Base-by-base conservation (phyloP, 2,113 vertebrate genomes). In the Leptobrachium ailaonicum region DNA sequence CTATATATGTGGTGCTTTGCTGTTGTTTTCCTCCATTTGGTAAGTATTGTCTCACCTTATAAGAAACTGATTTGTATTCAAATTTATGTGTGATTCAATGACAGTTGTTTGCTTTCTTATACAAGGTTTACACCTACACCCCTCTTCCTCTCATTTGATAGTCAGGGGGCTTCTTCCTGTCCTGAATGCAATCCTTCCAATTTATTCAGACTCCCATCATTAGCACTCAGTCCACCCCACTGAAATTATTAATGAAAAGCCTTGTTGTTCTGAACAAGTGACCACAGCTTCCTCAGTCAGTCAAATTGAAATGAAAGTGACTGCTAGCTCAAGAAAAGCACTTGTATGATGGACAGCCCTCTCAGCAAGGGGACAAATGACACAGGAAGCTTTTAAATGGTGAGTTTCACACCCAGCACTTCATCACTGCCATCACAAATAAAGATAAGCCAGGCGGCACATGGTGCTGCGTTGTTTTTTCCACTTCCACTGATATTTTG, bases 211-310 rank as follows among this genome's bases (percentile, higher is more conserved):
- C 89, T 88, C 89, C 78, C 90, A 90, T 92, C 91, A 93, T 93
- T 93, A 94, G 92, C 90, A 92, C 91, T 87, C 90, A 85, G 86
- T 88, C 87, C 88, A 10, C 91, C 88, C 87, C 86, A 88, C 91
- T 87, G 90, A 93, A 93, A 94, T 94, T 93, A 94, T 94, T 91
- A 94, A 95, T 94, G 92, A 94, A 94, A 94, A 92, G 93, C 90
- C 91, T 93, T 93, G 92, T 93, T 94, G 91, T 93, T 94, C 93
- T 91, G 92, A 93, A 94, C 91, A 95, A 95, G 94, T 94, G 93
- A 94, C 88, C 87, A 88, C 42, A 88, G 85, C 90, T 91, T 91
- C 89, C 91, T 92, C 89, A 89, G 91, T 92, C 93, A 94, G 89
- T 94, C 93, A 92, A 90, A 93, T 91, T 92, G 90, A 91, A 93